Evolutionary conservation across 2,113 vertebrate species (phyloP), one percentile per base, ranked within the genome.

Genomic region (Tichodroma muraria): DNA sequence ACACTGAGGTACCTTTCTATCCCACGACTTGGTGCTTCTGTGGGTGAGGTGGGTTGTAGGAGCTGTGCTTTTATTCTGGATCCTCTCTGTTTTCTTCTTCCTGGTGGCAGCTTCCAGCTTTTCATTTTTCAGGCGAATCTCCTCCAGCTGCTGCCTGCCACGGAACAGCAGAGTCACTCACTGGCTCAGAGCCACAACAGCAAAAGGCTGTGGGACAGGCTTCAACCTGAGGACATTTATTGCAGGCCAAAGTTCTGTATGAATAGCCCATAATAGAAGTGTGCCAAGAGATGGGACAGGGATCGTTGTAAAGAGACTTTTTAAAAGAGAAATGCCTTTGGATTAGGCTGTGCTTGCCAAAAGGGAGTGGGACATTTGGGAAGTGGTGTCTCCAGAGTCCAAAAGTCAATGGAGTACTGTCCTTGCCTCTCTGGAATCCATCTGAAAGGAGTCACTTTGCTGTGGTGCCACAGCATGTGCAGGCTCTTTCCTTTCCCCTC

Each of bases 71-170:
- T 54, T 89, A 31, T 56, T 77, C 33, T 73, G 68, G 2, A 8
- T 33, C 35, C 7, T 93, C 5, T 96, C 90, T 22, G n/a, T 94
- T 70, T 93, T 97, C 83, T 96, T 97, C 64, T 81, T 97, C 33
- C 40, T 80, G 31, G 54, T 64, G 20, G 59, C 6, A 76, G 47
- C 81, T 53, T 97, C 95, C 30, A 83, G 80, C 72, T 97, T 97
- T 57, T 98, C 96, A 28, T 97, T 97, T 83, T 97, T 98, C 22
- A 97, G 85, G 33, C 97, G 96, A 38, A 98, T 97, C 94, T 97
- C 97, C 90, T 98, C 98, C 85, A 97, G 95, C 27, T 98, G 98
- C 70, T 98, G 97, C 97, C 98, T 98, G 95, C 60, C 40, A 53
- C 54, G 54, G 78, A 77, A 95, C 35, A 90, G 70, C 6, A 9